Evolutionary conservation across 2,888 invertebrate species (phyloP), one percentile per base, ranked within the genome.

Genomic region (Calameuta idolon): DNA sequence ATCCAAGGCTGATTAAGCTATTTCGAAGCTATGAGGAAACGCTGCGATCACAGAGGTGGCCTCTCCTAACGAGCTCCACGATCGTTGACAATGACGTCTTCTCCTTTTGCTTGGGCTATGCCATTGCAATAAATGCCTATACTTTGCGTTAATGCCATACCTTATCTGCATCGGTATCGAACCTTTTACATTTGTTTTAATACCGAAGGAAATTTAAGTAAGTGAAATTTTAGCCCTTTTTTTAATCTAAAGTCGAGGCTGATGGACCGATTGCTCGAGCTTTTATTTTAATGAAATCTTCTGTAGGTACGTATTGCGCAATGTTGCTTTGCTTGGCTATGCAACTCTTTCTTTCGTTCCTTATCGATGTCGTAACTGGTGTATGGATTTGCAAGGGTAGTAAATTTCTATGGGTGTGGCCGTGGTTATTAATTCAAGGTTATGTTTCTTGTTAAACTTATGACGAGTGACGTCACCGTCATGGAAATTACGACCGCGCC

Each of bases 1-100:
- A 73, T 69, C 69, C 34, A 31, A 35, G 68, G 35, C 78, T 79
- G 79, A 82, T 82, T 78, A 79, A 82, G 82, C 82, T 81, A 82
- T 82, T 81, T 77, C 76, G 75, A 71, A 73, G 77, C 76, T 74
- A 73, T 68, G 74, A 79, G 80, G 79, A 79, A 79, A 79, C 75
- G 33, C 76, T 76, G 73, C 75, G 34, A 55, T 71, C 34, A 40
- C 37, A 37, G 75, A 75, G 74, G 34, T 34, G 77, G 75, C 69
- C 40, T 30, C 37, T 35, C 76, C 69, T 73, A 78, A 78, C 73
- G 79, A 79, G 71, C 73, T 75, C 69, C 76, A 68, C 30, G 35
- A 77, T 34, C 30, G 55, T 77, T 75, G 34, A 35, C 75, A 74
- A 77, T 77, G 75, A 77, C 69, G 71, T 31, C 69, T 35, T 37